Evolutionary conservation across 2,797 vertebrate species (phyloP).

Genomic region (Oceanodroma leucorhoa): DNA sequence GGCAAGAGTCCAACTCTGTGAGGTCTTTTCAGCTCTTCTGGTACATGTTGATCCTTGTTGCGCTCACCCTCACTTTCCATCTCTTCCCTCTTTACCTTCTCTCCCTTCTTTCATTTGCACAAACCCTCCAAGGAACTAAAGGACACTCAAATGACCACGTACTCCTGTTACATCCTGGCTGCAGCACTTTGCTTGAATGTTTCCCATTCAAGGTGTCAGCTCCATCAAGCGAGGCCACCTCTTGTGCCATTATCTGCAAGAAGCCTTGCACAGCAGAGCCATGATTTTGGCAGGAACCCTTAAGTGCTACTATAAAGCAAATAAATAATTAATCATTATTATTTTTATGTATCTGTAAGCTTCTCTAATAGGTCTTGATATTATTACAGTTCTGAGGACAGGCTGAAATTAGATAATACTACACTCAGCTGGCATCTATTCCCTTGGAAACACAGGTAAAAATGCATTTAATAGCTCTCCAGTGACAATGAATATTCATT

Average conservation of each 20-base stretch:
- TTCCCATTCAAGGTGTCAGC: not conserved
- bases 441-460: slow-evolving; percentile 42
- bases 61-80: not conserved
- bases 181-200: not conserved
- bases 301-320: not conserved
- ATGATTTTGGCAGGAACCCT: not conserved
- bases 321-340: not conserved
- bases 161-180: not conserved
- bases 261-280: not conserved
- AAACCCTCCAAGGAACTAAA: not conserved
- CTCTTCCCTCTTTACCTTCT: not conserved
- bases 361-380: slow-evolving; percentile 9
- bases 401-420: slow-evolving; percentile 31
- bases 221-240: not conserved
- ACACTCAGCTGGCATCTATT: slow-evolving; percentile 11
- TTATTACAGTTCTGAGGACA: not conserved
- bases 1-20: not conserved
- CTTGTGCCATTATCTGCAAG: not conserved
- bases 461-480: not conserved
- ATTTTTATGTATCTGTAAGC: not conserved
- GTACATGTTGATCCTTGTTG: not conserved
- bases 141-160: not conserved
- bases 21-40: not conserved
- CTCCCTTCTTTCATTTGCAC: not conserved
- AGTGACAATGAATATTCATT: slow-evolving; percentile 39